phyloP scores from a whole-genome alignment of 2,113 vertebrate species.

The Oryzias celebensis region DNA sequence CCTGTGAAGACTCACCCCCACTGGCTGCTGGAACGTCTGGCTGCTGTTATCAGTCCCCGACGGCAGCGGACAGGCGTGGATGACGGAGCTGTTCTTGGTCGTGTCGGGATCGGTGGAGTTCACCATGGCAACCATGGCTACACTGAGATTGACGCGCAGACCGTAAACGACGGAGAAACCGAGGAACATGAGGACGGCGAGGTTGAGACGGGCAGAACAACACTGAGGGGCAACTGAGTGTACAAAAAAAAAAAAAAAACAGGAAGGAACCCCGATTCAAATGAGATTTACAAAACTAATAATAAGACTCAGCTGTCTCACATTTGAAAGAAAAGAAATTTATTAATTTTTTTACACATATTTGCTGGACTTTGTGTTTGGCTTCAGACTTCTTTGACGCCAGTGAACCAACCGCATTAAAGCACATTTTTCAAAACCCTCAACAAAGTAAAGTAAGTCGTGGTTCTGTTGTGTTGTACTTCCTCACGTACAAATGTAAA shows the following conservation, averaged over 20 bases:
- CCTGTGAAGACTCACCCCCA: conserved; percentile 45
- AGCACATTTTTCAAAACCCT: no score
- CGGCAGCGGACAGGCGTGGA: conserved; percentile 58
- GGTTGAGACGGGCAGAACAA: conserved; percentile 80
- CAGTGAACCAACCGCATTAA: no score
- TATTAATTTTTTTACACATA: no score
- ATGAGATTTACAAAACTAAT: neutral
- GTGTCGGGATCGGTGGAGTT: conserved; percentile 59
- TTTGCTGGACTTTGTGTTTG: no score
- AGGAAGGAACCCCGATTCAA: neutral
- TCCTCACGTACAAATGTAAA: no score
- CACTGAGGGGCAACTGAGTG: conserved; percentile 66
- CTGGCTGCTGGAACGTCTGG: conserved; percentile 39
- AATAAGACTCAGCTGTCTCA: no score
- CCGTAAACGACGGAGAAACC: conserved; percentile 82
- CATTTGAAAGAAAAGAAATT: no score
- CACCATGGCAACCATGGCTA: conserved; percentile 84
- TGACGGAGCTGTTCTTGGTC: conserved; percentile 36
- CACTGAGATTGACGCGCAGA: conserved; percentile 85
- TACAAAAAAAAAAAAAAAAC: neutral
- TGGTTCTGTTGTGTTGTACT: no score
- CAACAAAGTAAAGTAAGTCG: no score
- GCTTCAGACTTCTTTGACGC: no score
- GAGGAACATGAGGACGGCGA: conserved; percentile 84
- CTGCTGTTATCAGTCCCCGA: conserved; percentile 30